Percentiles rank a stretch among this genome's conserved stretches.
These are phyloP conservation scores for Venusia cambrica DNA, from an alignment of 2,888 invertebrate genomes.

Conservation along the genomic window DNA sequence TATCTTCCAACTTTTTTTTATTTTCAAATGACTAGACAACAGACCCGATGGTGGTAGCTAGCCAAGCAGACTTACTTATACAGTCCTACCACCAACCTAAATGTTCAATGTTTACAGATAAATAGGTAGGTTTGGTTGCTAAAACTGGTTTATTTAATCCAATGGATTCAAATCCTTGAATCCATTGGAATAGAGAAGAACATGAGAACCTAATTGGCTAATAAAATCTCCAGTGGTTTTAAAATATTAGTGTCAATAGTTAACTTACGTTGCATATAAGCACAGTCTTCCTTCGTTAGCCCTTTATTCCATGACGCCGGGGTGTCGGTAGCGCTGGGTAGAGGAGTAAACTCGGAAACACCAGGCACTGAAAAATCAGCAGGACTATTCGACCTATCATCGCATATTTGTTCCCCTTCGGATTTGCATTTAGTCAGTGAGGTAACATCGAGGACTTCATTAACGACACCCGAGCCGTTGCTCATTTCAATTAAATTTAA, in stretches of 20 bases:
- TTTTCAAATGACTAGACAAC: no score
- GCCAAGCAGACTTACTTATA: no score
- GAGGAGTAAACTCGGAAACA: constrained; percentile 90
- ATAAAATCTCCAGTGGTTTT: no score
- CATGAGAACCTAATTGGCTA: no score
- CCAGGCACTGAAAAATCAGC: constrained; percentile 89
- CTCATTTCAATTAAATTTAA: constrained; percentile 62
- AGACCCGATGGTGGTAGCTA: no score
- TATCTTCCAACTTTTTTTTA: no score
- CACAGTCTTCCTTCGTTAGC: constrained; percentile 87
- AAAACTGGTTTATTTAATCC: no score
- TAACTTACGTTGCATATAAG: constrained; percentile 89
- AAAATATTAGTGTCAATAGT: neutral
- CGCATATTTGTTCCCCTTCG: constrained; percentile 9
- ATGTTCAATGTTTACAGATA: no score
- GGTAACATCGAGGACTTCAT: constrained; percentile 37
- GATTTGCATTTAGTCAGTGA: constrained; percentile 13
- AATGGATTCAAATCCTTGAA: no score
- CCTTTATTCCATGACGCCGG: constrained; percentile 85
- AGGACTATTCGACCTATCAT: constrained; percentile 51
- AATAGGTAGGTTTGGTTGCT: no score
- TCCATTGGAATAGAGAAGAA: no score
- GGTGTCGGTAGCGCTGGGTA: constrained; percentile 79
- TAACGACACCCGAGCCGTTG: constrained; percentile 47
- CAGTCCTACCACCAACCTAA: no score